Percentiles rank a stretch among this genome's conserved stretches.
phyloP scores from a whole-genome alignment of 2,113 vertebrate genomes.

The Rousettus leschenaultii region DNA sequence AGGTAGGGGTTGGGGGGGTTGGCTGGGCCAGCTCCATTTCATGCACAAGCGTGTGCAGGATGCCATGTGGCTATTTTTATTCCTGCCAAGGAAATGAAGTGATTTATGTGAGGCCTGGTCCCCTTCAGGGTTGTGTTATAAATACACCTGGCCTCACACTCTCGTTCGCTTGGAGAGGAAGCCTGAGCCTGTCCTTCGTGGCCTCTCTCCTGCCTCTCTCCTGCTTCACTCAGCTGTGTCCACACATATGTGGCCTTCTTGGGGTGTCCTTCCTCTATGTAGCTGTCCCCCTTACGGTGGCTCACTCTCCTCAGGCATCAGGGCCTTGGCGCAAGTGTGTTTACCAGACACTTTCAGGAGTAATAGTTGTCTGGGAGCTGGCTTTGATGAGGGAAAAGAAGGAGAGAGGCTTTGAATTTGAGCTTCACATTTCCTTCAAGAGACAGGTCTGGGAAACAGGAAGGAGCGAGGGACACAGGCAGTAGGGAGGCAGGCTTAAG shows the following conservation, averaged over 20 bases:
- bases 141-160: conserved; percentile 61
- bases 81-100: conserved; percentile 51
- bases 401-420: neutral
- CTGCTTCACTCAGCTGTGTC: neutral
- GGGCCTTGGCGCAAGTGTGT: neutral
- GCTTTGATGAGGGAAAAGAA: neutral
- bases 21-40: neutral
- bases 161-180: neutral
- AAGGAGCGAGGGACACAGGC: neutral
- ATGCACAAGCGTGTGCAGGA: neutral
- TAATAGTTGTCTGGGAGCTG: neutral
- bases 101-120: conserved; percentile 70
- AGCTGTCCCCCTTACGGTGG: neutral
- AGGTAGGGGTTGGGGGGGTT: neutral
- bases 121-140: conserved; percentile 60
- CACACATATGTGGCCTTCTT: neutral
- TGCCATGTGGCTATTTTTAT: conserved; percentile 73
- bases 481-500: neutral
- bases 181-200: neutral
- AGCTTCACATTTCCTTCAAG: neutral
- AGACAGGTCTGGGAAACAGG: neutral
- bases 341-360: neutral
- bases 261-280: neutral
- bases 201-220: neutral
- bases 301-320: neutral